These are phyloP conservation scores for Tipula confusa DNA, from an alignment of 2,888 invertebrate species.

Conservation along the genomic window DNA sequence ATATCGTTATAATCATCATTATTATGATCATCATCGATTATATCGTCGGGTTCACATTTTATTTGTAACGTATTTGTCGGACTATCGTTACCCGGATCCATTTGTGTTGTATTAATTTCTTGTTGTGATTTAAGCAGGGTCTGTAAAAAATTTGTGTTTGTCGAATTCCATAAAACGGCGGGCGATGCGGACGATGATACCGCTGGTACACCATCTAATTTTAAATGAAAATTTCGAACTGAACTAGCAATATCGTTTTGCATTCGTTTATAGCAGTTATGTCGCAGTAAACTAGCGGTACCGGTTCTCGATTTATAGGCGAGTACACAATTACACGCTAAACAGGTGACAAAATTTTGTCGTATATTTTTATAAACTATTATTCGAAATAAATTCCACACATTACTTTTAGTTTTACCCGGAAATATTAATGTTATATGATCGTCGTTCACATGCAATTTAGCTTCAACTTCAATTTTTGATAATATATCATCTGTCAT, in stretches of 20 bases:
- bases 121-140: neutral
- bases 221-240: neutral
- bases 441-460: neutral
- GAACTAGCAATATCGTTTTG: neutral
- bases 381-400: constrained; percentile 35
- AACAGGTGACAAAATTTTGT: constrained; percentile 35
- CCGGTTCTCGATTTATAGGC: constrained; percentile 36
- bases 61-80: neutral
- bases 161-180: neutral
- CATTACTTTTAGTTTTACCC: constrained; percentile 32
- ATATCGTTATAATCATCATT: neutral
- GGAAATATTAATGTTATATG: constrained; percentile 30
- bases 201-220: neutral
- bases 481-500: constrained; percentile 15
- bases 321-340: constrained; percentile 34
- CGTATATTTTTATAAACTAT: constrained; percentile 35
- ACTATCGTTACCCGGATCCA: neutral
- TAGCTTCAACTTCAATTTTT: constrained; percentile 26
- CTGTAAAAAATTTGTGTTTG: neutral
- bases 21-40: neutral
- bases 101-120: neutral
- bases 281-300: constrained; percentile 35
- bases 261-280: constrained; percentile 34
- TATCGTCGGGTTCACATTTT: constrained; percentile 28
- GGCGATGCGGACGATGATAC: neutral